Evolutionary conservation across 2,113 vertebrate species (phyloP), one percentile per base, ranked within the genome.

Genomic region (Pyrgilauda ruficollis): DNA sequence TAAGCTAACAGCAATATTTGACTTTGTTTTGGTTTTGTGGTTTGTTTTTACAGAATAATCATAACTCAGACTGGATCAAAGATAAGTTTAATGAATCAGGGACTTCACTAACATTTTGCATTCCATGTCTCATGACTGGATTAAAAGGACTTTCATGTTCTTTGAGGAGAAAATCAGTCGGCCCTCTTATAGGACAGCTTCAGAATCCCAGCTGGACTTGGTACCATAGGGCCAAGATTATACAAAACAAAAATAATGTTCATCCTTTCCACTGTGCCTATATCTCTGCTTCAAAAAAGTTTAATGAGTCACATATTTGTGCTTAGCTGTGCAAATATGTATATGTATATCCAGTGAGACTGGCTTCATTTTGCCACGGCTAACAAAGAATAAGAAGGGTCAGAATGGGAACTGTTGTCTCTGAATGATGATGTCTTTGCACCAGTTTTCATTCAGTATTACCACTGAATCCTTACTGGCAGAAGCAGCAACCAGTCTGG

Each of bases 111-210:
- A 67, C 39, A 90, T 93, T 95, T 95, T 76, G 22, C 61, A 59
- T 90, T 94, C 72, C 22, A 9, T 74, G 67, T 96, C 39, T 87
- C 35, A 52, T 24, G 46, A 84, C 33, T 68, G 73, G n/a, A 78
- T 86, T 93, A 88, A 84, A 95, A 95, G 47, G 11, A 33, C 87
- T 94, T 95, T 87, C 50, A 90, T 86, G 55, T 95, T 93, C 69
- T 76, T 87, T 68, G 50, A 91, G 75, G 63, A 88, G 67, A 94
- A 94, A 93, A 91, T 89, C 2, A 83, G 67, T 80, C 1, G 3
- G 33, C 59, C 55, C 75, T 91, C 78, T 31, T 31, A n/a, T 70
- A 96, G 87, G 55, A 74, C 67, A 88, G 30, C 22, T 37, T 90
- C 30, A 74, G 82, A 85, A 91, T 94, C 63, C 89, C 89, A 52